A percentile compares a stretch with the other conserved stretches of the same genome.
phyloP scores from a whole-genome alignment of 2,797 vertebrate species.

The Chanos chanos region DNA sequence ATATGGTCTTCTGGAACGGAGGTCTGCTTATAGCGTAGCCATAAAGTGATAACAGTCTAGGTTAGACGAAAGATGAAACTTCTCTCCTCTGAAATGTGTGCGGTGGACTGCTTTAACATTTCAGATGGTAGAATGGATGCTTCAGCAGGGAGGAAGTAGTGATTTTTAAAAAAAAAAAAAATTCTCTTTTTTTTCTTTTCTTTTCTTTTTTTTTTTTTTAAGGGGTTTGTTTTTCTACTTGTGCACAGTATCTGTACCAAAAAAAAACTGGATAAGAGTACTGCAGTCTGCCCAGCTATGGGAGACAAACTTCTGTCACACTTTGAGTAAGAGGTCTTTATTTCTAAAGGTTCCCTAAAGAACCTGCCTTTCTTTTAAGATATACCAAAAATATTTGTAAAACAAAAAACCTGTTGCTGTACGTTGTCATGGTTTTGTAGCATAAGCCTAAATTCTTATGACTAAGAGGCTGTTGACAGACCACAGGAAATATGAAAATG shows the following conservation, averaged over 20 bases:
- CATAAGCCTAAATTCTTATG: constrained; percentile 79
- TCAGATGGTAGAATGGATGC: constrained; percentile 7
- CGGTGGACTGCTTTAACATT: constrained; percentile 26
- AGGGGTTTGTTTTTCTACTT: constrained; percentile 71
- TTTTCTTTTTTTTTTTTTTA: constrained; percentile 56
- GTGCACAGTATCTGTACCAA: constrained; percentile 87
- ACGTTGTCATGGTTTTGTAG: constrained; percentile 77
- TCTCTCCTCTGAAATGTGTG: constrained; percentile 6
- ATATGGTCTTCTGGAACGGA: constrained; percentile 40
- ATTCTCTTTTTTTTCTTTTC: constrained; percentile 33
- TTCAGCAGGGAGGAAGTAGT: constrained; percentile 11
- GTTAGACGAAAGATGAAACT: too few relatives aligned
- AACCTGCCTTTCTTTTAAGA: constrained; percentile 73
- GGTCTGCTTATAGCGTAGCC: constrained; percentile 28
- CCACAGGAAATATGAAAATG: constrained; percentile 76
- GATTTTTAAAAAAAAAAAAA: constrained; percentile 26
- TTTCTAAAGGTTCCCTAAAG: constrained; percentile 66
- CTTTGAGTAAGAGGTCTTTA: constrained; percentile 45
- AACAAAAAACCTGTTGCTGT: constrained; percentile 74
- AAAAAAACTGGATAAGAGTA: constrained; percentile 75
- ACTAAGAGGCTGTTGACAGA: constrained; percentile 71
- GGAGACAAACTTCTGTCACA: constrained; percentile 62
- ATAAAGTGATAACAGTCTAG: constrained; percentile 19
- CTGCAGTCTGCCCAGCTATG: constrained; percentile 74
- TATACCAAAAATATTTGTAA: constrained; percentile 86